Evolutionary conservation across 1,140 invertebrate genomes (phyloP), one percentile per base, ranked within the genome.

Genomic region (Tetranychus urticae): DNA sequence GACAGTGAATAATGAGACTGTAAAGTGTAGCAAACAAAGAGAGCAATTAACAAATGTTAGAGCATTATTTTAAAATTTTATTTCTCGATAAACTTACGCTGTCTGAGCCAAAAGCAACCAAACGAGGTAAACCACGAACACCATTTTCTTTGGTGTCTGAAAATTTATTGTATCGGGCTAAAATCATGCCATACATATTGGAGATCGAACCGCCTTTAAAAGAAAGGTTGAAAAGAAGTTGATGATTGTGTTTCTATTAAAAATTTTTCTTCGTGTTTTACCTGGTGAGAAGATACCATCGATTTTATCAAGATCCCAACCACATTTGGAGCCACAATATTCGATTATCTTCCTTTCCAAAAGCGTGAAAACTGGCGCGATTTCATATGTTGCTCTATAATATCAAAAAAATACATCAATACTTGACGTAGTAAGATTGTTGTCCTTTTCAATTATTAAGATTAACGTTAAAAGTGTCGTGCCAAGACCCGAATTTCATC

Each of bases 21-120:
- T 2, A 12, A 1, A 36, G 5, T 14, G 1, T 2, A 8, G 1
- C 12, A 57, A 37, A 37, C 8, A 39, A 37, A 37, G 1, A 3
- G 4, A 35, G 31, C 8, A 23, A 23, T 23, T 23, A 23, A 23
- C 23, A 23, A 23, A 23, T 23, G 12, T 8, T 3, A 47, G 2
- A 47, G 2, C 2, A 47, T 2, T 47, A 47, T 47, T 47, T 14
- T 12, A 47, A n/a, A 14, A 47, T 12, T 47, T 12, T 47, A 12
- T 47, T 12, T 12, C 46, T 47, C 23, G 46, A 8, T 47, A 47
- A n/a, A 47, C 46, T 76, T 73, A 93, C 90, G 77, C 93, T 86
- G 71, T 90, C 84, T 42, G 91, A 96, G n/a, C 91, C 96, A 73
- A 90, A 97, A 81, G 94, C 88, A 60, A 89, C 87, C 55, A 97